Percentiles rank a stretch among this genome's conserved stretches.
Evolutionary conservation across 2,797 vertebrate genomes (phyloP).

Genomic region (Phaenicophaeus curvirostris): DNA sequence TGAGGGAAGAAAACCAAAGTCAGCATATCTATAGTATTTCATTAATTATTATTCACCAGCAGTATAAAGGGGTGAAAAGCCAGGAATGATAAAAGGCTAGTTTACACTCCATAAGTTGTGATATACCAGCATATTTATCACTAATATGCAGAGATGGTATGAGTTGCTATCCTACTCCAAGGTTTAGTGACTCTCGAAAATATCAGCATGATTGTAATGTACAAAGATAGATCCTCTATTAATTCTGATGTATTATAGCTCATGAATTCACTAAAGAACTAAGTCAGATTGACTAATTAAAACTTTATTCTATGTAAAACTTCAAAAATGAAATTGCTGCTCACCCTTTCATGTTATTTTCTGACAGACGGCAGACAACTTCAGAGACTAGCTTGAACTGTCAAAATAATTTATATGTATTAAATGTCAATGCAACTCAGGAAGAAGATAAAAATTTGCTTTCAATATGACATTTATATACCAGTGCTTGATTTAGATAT

Average conservation of each 20-base stretch:
- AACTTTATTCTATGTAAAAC: constrained; percentile 67
- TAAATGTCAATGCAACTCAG: constrained; percentile 73
- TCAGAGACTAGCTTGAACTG: constrained; percentile 66
- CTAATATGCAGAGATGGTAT: constrained; percentile 6
- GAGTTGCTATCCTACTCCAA: not conserved
- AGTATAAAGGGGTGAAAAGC: not conserved
- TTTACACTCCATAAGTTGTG: constrained; percentile 10
- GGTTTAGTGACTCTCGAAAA: constrained; percentile 15
- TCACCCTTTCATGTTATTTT: constrained; percentile 68
- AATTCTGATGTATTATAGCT: constrained; percentile 16
- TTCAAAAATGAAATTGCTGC: constrained; percentile 45
- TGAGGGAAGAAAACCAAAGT: not conserved
- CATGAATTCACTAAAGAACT: not conserved
- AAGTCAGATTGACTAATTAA: constrained; percentile 54
- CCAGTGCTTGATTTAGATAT: constrained; percentile 73
- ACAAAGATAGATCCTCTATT: not conserved
- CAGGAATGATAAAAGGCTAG: constrained; percentile 7
- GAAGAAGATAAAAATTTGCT: constrained; percentile 72
- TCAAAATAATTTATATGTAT: constrained; percentile 76
- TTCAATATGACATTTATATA: constrained; percentile 76
- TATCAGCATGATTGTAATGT: not conserved
- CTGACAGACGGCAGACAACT: constrained; percentile 64
- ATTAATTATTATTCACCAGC: not conserved
- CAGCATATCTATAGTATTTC: not conserved
- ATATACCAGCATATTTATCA: constrained; percentile 8